A percentile compares a stretch with the other conserved stretches of the same genome.
Conservation (phyloP, 2,797 vertebrate species). For the Alfaro cultratus region DNA sequence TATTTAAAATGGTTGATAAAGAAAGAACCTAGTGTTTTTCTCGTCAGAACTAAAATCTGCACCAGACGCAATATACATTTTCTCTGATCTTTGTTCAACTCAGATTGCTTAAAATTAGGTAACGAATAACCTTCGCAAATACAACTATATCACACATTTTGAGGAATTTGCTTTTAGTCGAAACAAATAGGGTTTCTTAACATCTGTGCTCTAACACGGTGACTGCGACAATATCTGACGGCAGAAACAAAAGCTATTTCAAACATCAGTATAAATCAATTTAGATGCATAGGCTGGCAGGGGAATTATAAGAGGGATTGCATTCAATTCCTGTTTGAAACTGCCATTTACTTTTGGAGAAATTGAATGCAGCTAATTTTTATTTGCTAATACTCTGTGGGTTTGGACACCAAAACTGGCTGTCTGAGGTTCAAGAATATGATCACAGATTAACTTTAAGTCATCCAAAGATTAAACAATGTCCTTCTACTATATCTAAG, state of each 20-base stretch:
- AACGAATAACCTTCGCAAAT: no score
- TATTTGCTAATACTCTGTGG: neutral
- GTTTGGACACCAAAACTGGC: neutral
- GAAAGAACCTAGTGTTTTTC: neutral
- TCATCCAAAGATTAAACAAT: neutral
- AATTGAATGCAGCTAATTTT: neutral
- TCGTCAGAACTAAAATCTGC: neutral
- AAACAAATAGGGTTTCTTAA: neutral
- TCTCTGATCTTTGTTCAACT: neutral
- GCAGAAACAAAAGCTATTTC: constrained; percentile 2
- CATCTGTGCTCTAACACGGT: neutral
- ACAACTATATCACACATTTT: no score
- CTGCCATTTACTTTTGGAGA: neutral
- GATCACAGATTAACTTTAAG: neutral
- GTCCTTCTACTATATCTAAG: neutral
- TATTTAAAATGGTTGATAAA: neutral
- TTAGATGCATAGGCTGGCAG: neutral
- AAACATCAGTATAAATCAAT: neutral
- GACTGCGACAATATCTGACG: neutral
- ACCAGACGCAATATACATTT: neutral
- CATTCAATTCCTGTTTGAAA: neutral
- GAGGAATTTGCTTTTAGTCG: no score
- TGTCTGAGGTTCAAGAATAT: neutral
- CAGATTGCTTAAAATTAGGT: neutral
- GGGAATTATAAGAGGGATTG: neutral